Evolutionary conservation across 2,888 invertebrate species (phyloP).

Genomic region (Tenthredo mesomela): DNA sequence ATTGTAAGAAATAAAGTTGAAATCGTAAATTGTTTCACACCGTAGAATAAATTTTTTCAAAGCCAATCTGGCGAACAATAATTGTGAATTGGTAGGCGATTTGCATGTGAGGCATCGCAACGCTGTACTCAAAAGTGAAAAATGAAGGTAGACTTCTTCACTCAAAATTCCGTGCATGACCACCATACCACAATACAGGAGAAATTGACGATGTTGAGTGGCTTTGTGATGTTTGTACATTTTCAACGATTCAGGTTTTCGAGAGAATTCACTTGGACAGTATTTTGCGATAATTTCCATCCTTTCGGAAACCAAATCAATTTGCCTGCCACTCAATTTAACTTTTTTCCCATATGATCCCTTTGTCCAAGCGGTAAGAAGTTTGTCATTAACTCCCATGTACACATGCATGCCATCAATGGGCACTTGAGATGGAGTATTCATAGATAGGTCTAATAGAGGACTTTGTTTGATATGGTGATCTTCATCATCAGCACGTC

Average conservation of each 20-base stretch:
- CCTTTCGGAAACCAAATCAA: not conserved
- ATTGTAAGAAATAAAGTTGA: too few relatives aligned
- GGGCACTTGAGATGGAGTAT: slow-evolving; percentile 52
- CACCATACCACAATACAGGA: slow-evolving; percentile 52
- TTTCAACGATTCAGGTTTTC: slow-evolving; percentile 36
- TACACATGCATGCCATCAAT: slow-evolving; percentile 57
- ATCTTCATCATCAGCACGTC: slow-evolving; percentile 43
- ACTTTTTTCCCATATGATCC: slow-evolving; percentile 37
- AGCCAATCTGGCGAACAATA: slow-evolving; percentile 1
- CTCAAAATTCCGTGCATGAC: too few relatives aligned
- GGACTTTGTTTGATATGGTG: slow-evolving; percentile 54
- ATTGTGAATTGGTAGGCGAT: not conserved
- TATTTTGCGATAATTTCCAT: slow-evolving; percentile 10
- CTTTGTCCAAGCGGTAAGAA: slow-evolving; percentile 23
- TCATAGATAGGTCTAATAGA: slow-evolving; percentile 42
- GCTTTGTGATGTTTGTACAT: slow-evolving; percentile 49
- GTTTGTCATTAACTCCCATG: slow-evolving; percentile 20
- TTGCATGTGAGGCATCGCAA: too few relatives aligned
- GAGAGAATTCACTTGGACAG: slow-evolving; percentile 54
- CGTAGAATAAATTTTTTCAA: slow-evolving; percentile 17
- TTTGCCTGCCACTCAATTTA: slow-evolving; percentile 4
- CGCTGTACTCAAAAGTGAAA: too few relatives aligned
- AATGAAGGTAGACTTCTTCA: too few relatives aligned
- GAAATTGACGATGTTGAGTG: slow-evolving; percentile 53
- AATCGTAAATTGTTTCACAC: slow-evolving; percentile 31